Percentiles rank a stretch among this genome's conserved stretches.
phyloP scores from a whole-genome alignment of 2,797 vertebrate species.

The Aldrovandia affinis region DNA sequence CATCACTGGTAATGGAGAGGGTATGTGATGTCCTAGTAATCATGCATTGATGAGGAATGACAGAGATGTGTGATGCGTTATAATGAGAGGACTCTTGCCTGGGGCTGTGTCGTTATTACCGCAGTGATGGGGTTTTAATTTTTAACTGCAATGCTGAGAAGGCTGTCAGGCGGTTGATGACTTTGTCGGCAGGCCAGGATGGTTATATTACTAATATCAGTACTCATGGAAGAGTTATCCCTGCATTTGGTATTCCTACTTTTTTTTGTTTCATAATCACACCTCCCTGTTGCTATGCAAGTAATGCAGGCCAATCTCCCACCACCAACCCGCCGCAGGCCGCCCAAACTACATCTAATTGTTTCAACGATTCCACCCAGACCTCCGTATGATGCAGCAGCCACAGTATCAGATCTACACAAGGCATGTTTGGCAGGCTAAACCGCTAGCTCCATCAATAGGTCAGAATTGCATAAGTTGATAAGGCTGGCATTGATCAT shows the following conservation, averaged over 20 bases:
- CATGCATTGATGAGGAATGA: constrained; percentile 47
- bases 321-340: neutral
- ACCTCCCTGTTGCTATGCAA: constrained; percentile 31
- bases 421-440: neutral
- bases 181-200: constrained; percentile 44
- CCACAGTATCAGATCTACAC: neutral
- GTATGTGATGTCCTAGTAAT: constrained; percentile 43
- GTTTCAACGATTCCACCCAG: neutral
- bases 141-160: constrained; percentile 3
- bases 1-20: neutral
- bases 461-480: neutral
- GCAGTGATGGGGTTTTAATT: constrained; percentile 41
- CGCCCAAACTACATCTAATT: constrained; percentile 10
- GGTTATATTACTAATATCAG: constrained; percentile 42
- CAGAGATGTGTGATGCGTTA: constrained; percentile 37
- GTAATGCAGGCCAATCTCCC: constrained; percentile 42
- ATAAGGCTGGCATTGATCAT: constrained; percentile 15
- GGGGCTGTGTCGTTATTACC: constrained; percentile 41
- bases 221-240: constrained; percentile 55
- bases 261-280: constrained; percentile 51
- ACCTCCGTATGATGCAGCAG: neutral
- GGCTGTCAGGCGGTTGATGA: constrained; percentile 54
- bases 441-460: neutral
- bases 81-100: constrained; percentile 48
- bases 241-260: constrained; percentile 31